Conservation (phyloP, 2,888 invertebrate species). For the Drosophila borealis region DNA sequence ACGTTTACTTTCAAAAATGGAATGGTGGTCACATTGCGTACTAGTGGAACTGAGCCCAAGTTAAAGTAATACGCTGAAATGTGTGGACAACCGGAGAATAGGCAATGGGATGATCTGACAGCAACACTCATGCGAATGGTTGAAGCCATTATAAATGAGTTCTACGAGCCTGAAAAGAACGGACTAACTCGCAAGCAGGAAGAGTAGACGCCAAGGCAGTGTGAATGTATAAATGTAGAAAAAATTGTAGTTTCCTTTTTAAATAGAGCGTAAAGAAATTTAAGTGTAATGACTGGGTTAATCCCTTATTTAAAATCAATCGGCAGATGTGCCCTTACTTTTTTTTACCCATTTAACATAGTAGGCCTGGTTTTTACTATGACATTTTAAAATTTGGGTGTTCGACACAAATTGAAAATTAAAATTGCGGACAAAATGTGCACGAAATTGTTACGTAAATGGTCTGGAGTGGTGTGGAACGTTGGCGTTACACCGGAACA, state of each 20-base stretch:
- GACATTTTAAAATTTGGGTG: slow-evolving; percentile 14
- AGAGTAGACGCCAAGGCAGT: slow-evolving; percentile 16
- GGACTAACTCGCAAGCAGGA: slow-evolving; percentile 84
- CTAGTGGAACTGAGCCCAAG: slow-evolving; percentile 99
- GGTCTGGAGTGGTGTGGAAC: not conserved
- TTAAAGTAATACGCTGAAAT: slow-evolving; percentile 99
- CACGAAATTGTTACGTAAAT: slow-evolving; percentile 35
- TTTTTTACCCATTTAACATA: slow-evolving; percentile 87
- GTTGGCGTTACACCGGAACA: not conserved
- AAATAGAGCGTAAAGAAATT: not conserved
- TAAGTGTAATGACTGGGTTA: not conserved
- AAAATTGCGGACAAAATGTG: slow-evolving; percentile 34
- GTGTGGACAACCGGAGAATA: slow-evolving; percentile 88
- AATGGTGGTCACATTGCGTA: slow-evolving; percentile 93
- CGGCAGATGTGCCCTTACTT: too few species aligned
- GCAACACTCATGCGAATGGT: slow-evolving; percentile 90
- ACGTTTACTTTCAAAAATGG: slow-evolving; percentile 96
- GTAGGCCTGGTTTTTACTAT: slow-evolving; percentile 18
- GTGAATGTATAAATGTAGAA: not conserved
- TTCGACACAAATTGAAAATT: slow-evolving; percentile 8
- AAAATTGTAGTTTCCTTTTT: not conserved
- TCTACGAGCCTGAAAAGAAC: slow-evolving; percentile 91
- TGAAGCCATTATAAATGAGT: slow-evolving; percentile 90
- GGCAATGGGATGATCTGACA: slow-evolving; percentile 88
- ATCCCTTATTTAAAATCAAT: too few species aligned